These are phyloP conservation scores for Chironex yamaguchii DNA, from an alignment of 30 jellyfish, hydroid and myxozoan genomes.

Conservation along the genomic window DNA sequence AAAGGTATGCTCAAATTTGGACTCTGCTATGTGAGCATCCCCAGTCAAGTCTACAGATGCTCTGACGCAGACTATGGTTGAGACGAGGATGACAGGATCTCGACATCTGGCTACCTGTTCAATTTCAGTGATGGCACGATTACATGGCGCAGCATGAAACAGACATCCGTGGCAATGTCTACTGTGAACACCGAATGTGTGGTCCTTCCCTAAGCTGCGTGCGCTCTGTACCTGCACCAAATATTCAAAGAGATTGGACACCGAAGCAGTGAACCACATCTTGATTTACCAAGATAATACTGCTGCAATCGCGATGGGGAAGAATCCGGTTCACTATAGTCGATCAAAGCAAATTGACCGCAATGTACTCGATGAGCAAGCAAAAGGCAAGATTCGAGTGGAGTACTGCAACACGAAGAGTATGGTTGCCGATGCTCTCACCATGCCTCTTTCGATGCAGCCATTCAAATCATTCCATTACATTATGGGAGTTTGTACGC, in stretches of 20 bases:
- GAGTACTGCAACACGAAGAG: conserved; percentile 14
- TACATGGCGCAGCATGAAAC: conserved; percentile 42
- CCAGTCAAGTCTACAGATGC: not conserved
- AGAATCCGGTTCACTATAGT: conserved; percentile 8
- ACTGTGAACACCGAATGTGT: conserved; percentile 32
- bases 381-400: not conserved
- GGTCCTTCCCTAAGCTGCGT: too few species aligned
- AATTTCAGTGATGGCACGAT: not conserved
- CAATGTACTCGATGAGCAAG: not conserved
- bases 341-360: conserved; percentile 46
- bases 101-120: conserved; percentile 26
- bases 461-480: too few species aligned
- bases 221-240: too few species aligned
- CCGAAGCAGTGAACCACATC: not conserved
- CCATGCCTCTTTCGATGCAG: too few species aligned
- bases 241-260: too few species aligned
- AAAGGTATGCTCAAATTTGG: conserved; percentile 1
- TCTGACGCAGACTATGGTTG: conserved; percentile 43
- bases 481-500: too few species aligned
- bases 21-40: not conserved
- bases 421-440: conserved; percentile 32
- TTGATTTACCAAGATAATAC: not conserved
- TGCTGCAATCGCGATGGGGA: conserved; percentile 36
- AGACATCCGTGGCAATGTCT: not conserved
- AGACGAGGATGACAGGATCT: conserved; percentile 27